Conservation (phyloP, 2,888 invertebrate species). For the Philaethria dido region DNA sequence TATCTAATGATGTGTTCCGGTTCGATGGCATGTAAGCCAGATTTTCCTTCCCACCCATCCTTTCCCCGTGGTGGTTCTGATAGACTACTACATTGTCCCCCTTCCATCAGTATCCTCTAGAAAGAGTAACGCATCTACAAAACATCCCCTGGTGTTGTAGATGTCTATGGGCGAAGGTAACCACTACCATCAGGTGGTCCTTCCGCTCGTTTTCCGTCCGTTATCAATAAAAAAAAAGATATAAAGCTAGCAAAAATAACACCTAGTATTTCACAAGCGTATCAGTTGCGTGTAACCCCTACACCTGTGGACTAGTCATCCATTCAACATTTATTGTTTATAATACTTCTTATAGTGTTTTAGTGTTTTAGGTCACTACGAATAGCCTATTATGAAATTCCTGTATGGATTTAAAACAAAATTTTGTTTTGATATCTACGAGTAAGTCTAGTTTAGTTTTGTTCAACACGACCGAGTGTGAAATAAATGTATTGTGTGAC, state of each 20-base stretch:
- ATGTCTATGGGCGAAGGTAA: no score
- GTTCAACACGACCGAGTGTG: slow-evolving; percentile 1
- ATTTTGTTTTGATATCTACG: slow-evolving; percentile 32
- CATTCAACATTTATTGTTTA: slow-evolving; percentile 45
- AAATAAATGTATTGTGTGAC: slow-evolving; percentile 15
- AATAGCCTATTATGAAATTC: slow-evolving; percentile 38
- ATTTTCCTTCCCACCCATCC: no score
- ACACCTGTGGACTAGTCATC: slow-evolving; percentile 50
- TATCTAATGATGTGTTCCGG: no score
- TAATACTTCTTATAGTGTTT: slow-evolving; percentile 45
- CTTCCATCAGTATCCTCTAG: no score
- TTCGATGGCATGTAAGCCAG: no score
- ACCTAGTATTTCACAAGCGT: neutral
- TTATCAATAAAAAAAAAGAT: no score
- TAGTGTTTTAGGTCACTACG: slow-evolving; percentile 41
- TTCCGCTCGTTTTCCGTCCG: no score
- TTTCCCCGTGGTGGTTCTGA: no score
- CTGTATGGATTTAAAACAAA: slow-evolving; percentile 33
- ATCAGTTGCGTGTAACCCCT: slow-evolving; percentile 37
- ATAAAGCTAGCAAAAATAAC: neutral
- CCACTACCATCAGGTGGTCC: no score
- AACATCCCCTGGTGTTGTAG: no score
- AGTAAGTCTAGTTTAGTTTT: slow-evolving; percentile 2
- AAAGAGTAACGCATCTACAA: no score
- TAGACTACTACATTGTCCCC: no score